Base-by-base conservation (phyloP, 2,113 vertebrate genomes). In the Microtus ochrogaster region DNA sequence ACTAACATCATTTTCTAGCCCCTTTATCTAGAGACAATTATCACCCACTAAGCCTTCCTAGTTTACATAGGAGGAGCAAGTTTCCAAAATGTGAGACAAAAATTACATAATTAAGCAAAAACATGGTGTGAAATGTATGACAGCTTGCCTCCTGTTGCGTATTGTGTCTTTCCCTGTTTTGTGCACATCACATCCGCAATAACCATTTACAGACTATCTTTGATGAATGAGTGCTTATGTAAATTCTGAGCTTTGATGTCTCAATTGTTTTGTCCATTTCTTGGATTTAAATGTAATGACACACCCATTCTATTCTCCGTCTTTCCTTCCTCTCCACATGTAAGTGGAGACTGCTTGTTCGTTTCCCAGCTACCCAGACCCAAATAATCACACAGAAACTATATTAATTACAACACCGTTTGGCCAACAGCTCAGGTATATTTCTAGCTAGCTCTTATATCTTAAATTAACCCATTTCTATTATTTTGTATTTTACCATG, bases 51-150 rank as follows among this genome's bases (percentile, higher is more conserved):
- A 63, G 4, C 68, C 47, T 66, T 87, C 74, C 66, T 44, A 82
- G 9, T 79, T 90, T 85, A 11, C 19, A 2, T 44, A 47, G 47
- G 81, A 81, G 22, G 13, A 36, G 28, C 78, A 90, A 6, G 12
- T 86, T 96, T 91, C 17, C 30, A 83, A 91, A 76, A 77, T 28
- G 28, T 13, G 82, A 19, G 70, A 93, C 22, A 58, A 86, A 78
- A 44, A n/a, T 30, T 74, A 19, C 17, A 33, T 58, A 58, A 76
- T 33, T 41, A 89, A 94, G 82, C 6, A 92, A n/a, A 90, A 92
- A 90, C 70, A n/a, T 11, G 26, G 39, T 86, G 0, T 70, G 84
- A 73, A 95, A 90, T 73, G 9, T 63, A 24, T 84, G 52, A 79
- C 58, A 26, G 93, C 55, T 92, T 83, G 66, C 84, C 21, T 73